These are phyloP conservation scores for Bradypodion pumilum DNA, from an alignment of 2,797 vertebrate species.

Conservation along the genomic window DNA sequence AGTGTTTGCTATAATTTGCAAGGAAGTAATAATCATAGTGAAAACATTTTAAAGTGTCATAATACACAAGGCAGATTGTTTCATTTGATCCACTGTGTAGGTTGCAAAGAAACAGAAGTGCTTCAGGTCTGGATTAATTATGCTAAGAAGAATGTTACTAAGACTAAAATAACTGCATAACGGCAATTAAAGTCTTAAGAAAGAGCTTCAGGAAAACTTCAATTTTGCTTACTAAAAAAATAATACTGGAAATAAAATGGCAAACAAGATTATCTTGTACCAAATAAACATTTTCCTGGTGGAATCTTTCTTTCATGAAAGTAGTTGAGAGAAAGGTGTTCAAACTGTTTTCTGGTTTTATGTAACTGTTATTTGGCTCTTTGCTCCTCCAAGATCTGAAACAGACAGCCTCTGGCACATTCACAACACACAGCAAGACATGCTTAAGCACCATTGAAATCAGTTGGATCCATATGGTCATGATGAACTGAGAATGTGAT, in stretches of 20 bases:
- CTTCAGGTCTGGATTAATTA: constrained; percentile 32
- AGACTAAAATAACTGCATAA: constrained; percentile 17
- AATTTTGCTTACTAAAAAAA: neutral
- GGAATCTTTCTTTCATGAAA: neutral
- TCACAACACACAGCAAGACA: neutral
- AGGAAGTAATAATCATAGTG: constrained; percentile 15
- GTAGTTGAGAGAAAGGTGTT: neutral
- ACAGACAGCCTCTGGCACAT: neutral
- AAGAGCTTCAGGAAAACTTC: constrained; percentile 1
- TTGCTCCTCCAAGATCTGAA: neutral
- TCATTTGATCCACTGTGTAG: constrained; percentile 23
- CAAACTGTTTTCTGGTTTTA: neutral
- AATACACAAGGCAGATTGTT: constrained; percentile 19
- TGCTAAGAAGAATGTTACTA: constrained; percentile 21
- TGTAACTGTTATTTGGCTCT: neutral
- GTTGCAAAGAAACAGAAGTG: constrained; percentile 20
- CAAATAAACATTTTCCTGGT: neutral
- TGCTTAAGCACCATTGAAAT: neutral
- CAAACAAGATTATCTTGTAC: neutral
- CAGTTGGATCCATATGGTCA: neutral
- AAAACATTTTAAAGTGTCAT: constrained; percentile 29
- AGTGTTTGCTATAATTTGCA: constrained; percentile 24
- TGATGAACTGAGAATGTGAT: neutral
- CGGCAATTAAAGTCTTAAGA: neutral
- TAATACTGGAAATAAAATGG: neutral